Evolutionary conservation across 2,888 invertebrate genomes (phyloP).

Genomic region (Scaptomyza cyrtandrae): DNA sequence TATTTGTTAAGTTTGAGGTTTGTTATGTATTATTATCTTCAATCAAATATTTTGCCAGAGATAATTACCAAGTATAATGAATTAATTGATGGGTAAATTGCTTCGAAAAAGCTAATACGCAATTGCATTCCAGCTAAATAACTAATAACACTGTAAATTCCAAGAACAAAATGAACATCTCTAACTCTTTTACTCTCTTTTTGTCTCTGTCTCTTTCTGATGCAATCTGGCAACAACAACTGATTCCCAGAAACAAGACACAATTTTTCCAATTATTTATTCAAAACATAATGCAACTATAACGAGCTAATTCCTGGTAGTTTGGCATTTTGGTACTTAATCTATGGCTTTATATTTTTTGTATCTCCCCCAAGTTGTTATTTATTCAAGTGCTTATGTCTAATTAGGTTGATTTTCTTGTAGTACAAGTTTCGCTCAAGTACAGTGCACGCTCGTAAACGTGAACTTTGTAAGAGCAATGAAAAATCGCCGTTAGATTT

Average conservation of each 20-base stretch:
- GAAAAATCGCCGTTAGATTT: no score
- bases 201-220: no score
- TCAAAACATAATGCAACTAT: no score
- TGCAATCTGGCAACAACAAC: no score
- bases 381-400: neutral
- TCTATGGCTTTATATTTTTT: neutral
- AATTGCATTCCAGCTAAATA: neutral
- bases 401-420: constrained; percentile 6
- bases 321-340: neutral
- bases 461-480: no score
- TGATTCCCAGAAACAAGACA: no score
- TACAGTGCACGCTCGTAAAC: neutral
- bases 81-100: neutral
- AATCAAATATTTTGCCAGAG: neutral
- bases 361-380: neutral
- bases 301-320: neutral
- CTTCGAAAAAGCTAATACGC: neutral
- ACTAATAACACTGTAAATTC: neutral
- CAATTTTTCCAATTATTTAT: no score
- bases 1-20: no score
- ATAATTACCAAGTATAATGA: neutral
- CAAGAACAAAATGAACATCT: neutral
- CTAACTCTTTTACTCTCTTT: neutral
- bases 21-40: neutral
- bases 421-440: neutral